Base-by-base conservation (phyloP, 2,113 vertebrate species). In the Sialia sialis region DNA sequence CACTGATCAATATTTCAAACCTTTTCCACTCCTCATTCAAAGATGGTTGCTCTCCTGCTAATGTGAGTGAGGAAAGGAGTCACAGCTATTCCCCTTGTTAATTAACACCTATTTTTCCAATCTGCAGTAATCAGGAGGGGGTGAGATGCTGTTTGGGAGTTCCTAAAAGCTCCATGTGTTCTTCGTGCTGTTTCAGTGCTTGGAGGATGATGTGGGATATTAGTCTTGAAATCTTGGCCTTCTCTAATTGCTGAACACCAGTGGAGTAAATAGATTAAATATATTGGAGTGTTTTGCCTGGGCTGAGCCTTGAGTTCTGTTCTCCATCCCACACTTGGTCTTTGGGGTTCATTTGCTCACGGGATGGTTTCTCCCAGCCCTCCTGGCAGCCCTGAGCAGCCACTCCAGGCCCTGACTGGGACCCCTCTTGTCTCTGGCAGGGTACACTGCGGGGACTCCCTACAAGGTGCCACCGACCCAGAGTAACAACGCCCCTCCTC, bases 401-500 rank as follows among this genome's bases (percentile, higher is more conserved):
- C 26, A 4, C 7, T 7, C 14, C 81, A 67, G 23, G 10, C 32
- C 73, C 72, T 95, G 51, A 92, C 13, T 2, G 12, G 25, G 10
- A 3, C n/a, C 36, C 0, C 41, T 81, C 39, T 79, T 91, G 11
- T 64, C 43, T 93, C 48, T 54, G 4, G 72, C 97, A 99, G 99
- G 99, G 98, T 99, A 99, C 97, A 99, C 99, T 67, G 96, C 98
- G 27, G 99, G 99, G 90, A 99, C 99, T 58, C 99, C 98, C n/a
- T 99, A 99, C 97, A 99, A 99, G 98, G 99, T 99, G 85, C 98
- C 99, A 63, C 99, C 99, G 7, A 98, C 98, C 96, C 99, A 99
- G 98, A 99, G 98, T 80, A 99, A 98, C 94, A 99, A 98, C 85
- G 99, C 99, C 23, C 99, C 99, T 27, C 99, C 99, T 68, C 99